A percentile compares a stretch with the other conserved stretches of the same genome.
Conservation (phyloP, 2,113 vertebrate species). For the Crotophaga sulcirostris region DNA sequence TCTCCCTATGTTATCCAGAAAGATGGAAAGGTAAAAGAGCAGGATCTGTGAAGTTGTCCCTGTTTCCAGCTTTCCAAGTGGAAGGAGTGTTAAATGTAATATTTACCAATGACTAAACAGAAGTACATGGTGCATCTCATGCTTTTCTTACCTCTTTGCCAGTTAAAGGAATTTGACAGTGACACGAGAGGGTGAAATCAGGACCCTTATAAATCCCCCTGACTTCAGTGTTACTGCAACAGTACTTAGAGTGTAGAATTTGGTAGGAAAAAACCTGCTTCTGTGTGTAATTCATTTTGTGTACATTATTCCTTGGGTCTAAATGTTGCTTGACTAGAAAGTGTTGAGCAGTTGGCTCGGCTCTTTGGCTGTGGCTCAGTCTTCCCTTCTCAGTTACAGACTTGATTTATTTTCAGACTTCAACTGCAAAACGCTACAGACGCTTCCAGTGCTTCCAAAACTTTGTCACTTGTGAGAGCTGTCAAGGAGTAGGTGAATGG, state of each 20-base stretch:
- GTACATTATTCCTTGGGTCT: neutral
- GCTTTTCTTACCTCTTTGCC: neutral
- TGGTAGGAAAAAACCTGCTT: neutral
- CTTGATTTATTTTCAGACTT: neutral
- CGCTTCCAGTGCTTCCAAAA: neutral
- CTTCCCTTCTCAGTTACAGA: neutral
- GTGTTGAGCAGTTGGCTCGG: neutral
- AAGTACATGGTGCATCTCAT: neutral
- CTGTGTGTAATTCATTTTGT: neutral
- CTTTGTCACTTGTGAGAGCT: neutral
- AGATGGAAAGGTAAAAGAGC: neutral
- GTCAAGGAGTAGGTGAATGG: neutral
- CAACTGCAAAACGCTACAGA: neutral
- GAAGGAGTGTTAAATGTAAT: constrained; percentile 7
- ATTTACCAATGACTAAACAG: neutral
- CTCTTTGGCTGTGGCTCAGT: neutral
- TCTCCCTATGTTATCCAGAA: neutral
- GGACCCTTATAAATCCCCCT: neutral
- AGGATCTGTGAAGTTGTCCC: neutral
- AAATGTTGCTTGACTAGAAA: neutral
- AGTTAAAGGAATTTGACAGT: neutral
- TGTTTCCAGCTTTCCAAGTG: constrained; percentile 11
- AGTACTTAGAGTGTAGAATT: neutral
- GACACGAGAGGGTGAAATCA: neutral
- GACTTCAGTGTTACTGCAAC: neutral